phyloP scores from a whole-genome alignment of 2,888 invertebrate species.

The Cremastinae sp. region DNA sequence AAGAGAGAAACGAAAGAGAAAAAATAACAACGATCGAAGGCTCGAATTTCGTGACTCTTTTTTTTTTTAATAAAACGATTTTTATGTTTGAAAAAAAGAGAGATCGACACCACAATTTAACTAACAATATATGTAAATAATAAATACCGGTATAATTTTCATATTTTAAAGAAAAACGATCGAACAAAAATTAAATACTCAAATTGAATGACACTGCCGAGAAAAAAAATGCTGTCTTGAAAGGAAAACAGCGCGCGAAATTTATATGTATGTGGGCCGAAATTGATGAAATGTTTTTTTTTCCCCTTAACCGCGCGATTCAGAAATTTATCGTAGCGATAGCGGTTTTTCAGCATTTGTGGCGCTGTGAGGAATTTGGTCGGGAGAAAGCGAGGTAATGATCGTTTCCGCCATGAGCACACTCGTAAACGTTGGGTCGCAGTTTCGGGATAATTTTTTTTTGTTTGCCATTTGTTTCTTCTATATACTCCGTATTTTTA shows the following conservation, averaged over 20 bases:
- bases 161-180: too few relatives aligned
- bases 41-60: conserved; percentile 34
- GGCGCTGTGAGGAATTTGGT: not conserved
- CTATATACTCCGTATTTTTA: not conserved
- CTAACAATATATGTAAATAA: conserved; percentile 61
- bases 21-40: conserved; percentile 47
- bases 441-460: conserved; percentile 50
- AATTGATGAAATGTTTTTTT: not conserved
- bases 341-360: conserved; percentile 15
- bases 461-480: conserved; percentile 15
- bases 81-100: conserved; percentile 44
- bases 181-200: too few relatives aligned
- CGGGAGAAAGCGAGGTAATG: not conserved
- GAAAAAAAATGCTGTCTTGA: not conserved
- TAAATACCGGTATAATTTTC: too few relatives aligned
- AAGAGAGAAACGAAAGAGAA: conserved; percentile 39
- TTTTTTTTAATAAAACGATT: conserved; percentile 11
- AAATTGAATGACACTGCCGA: too few relatives aligned
- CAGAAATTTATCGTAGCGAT: conserved; percentile 1
- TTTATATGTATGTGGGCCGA: conserved; percentile 1
- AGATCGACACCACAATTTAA: conserved; percentile 57
- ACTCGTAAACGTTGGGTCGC: conserved; percentile 62
- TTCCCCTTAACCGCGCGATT: conserved; percentile 13
- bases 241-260: conserved; percentile 6
- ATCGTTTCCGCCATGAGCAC: conserved; percentile 12